phyloP scores from a whole-genome alignment of 2,113 vertebrate species.

The Pteronura brasiliensis region DNA sequence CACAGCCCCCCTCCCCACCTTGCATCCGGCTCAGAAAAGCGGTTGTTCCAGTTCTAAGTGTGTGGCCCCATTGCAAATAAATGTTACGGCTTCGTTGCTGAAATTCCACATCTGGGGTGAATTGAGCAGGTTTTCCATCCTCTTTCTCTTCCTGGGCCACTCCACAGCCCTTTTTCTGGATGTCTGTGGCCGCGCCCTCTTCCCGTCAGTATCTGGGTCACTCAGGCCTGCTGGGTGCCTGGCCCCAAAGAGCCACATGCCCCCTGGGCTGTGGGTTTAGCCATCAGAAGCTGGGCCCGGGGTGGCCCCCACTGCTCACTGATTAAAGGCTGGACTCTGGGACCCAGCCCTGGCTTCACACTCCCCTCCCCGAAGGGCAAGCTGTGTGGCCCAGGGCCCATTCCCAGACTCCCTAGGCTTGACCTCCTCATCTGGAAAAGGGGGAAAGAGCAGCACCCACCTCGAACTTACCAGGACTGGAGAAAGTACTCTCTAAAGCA shows the following conservation, averaged over 20 bases:
- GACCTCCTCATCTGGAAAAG: background rate
- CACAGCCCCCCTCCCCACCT: accelerated
- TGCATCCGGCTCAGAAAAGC: background rate
- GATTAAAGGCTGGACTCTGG: background rate
- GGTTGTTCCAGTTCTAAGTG: too few relatives aligned
- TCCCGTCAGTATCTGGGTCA: background rate
- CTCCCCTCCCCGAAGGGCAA: background rate
- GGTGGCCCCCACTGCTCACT: accelerated
- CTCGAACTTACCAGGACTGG: accelerated
- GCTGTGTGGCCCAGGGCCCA: background rate
- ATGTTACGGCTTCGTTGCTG: accelerated
- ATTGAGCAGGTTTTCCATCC: accelerated
- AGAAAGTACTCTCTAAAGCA: accelerated
- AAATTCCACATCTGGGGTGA: background rate
- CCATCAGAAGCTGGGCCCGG: accelerated
- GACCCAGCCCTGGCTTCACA: background rate
- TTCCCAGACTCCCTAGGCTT: background rate
- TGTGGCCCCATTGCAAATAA: too few relatives aligned
- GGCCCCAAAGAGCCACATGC: accelerated
- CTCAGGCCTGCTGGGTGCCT: background rate
- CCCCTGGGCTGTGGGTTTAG: background rate
- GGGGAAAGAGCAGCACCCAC: background rate
- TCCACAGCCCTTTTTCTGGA: background rate
- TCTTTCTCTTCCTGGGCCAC: background rate
- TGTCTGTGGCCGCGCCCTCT: accelerated